Evolutionary conservation across 2,888 invertebrate species (phyloP).

Genomic region (Trichacis sp.): DNA sequence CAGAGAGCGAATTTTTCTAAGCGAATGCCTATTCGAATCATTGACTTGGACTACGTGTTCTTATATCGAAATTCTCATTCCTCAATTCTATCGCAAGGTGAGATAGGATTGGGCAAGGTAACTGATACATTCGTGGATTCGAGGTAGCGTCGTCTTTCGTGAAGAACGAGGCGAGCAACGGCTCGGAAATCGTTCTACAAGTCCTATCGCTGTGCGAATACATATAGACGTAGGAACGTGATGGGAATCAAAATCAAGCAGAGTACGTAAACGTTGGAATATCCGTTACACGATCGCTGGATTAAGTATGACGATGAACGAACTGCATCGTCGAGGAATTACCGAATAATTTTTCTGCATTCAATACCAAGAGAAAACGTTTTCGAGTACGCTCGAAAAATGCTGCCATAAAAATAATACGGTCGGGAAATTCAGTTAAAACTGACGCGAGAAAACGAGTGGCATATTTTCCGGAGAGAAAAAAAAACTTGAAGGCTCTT

Average conservation of each 20-base stretch:
- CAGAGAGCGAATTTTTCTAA: too few species aligned
- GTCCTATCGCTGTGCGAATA: conserved; percentile 17
- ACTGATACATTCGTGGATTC: conserved; percentile 16
- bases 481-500: too few species aligned
- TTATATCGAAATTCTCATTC: conserved; percentile 9
- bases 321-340: neutral
- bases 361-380: too few species aligned
- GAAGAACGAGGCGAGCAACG: conserved; percentile 22
- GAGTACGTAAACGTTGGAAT: conserved; percentile 15
- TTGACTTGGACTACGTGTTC: neutral
- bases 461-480: too few species aligned
- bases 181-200: conserved; percentile 25
- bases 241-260: conserved; percentile 21
- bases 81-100: neutral
- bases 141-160: conserved; percentile 17
- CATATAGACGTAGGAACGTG: conserved; percentile 22
- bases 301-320: conserved; percentile 14
- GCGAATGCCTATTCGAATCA: too few species aligned
- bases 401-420: too few species aligned
- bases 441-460: too few species aligned
- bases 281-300: conserved; percentile 18
- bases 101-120: conserved; percentile 9
- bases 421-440: too few species aligned
- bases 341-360: neutral
- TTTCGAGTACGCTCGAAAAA: too few species aligned